Base-by-base conservation (phyloP, 2,888 invertebrate species). In the Heteropelma amictum region DNA sequence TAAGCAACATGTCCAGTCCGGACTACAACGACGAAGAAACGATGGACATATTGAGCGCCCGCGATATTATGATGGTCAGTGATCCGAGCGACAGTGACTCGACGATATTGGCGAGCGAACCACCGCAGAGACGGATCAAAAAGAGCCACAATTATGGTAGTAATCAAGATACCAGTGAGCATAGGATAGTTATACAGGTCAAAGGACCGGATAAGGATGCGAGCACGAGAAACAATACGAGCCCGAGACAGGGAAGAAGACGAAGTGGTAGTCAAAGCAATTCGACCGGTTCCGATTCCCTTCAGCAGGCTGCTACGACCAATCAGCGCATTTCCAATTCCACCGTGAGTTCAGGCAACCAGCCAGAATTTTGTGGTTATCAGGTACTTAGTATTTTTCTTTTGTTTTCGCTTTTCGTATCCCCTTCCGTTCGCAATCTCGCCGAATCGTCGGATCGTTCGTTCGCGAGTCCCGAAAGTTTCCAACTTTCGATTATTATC, bases 31-130 rank as follows among this genome's bases (percentile, higher is more conserved):
- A 96, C 89, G 95, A 95, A 87, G 95, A 95, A 90, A 93, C 93
- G 79, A 93, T 95, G 91, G 94, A 94, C 88, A 94, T 94, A 86
- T 92, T 95, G 78, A 93, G 94, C 83, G 93, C 94, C 64, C 93
- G 95, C 81, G 95, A 96, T 89, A 93, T 95, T 87, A 94, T 95
- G 82, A 96, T 96, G 95, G 95, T 96, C 82, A 96, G 96, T 87
- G 96, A 96, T 90, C 95, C 95, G 56, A 96, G 95, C 88, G 96
- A 96, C 90, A 96, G 96, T 82, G 96, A 96, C 89, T 96, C 96
- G 77, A 96, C 96, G 56, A 94, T 96, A 81, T 91, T 96, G 63
- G 96, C 95, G 72, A 96, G 95, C 68, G 95, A 95, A 87, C 94
- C 95, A 51, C 92, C 92, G 68, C 93, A 93, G 87, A 92, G 88